Percentiles rank a stretch among this genome's conserved stretches.
Evolutionary conservation across 2,797 vertebrate species (phyloP).

Genomic region (Chelon labrosus): DNA sequence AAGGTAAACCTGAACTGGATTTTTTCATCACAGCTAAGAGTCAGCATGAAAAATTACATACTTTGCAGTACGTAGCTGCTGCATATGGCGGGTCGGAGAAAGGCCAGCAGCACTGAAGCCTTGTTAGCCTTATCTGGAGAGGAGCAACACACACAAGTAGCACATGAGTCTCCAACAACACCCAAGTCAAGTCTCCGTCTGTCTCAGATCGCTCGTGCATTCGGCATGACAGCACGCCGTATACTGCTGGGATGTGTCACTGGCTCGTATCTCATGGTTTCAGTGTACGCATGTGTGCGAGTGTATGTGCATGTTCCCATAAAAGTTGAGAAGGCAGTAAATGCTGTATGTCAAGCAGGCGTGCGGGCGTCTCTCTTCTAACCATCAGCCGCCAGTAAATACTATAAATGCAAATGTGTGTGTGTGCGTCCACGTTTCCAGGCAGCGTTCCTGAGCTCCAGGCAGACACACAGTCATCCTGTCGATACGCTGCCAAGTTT

Average conservation of each 20-base stretch:
- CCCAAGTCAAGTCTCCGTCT: slow-evolving; percentile 37
- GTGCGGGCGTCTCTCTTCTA: slow-evolving; percentile 39
- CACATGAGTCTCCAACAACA: slow-evolving; percentile 33
- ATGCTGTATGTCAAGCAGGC: slow-evolving; percentile 43
- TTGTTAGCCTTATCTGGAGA: slow-evolving; percentile 54
- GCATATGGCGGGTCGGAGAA: slow-evolving; percentile 39
- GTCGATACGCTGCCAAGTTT: slow-evolving; percentile 53
- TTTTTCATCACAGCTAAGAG: slow-evolving; percentile 22
- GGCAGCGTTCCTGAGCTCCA: slow-evolving; percentile 57
- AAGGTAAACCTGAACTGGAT: slow-evolving; percentile 15
- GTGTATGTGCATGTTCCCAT: slow-evolving; percentile 37
- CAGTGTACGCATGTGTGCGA: slow-evolving; percentile 24
- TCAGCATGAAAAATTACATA: slow-evolving; percentile 25
- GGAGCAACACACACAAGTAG: slow-evolving; percentile 24
- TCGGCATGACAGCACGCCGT: slow-evolving; percentile 57
- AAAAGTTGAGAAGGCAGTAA: slow-evolving; percentile 61
- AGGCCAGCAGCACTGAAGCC: slow-evolving; percentile 23
- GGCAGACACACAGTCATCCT: slow-evolving; percentile 75
- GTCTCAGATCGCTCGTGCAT: slow-evolving; percentile 46
- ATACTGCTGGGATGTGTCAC: slow-evolving; percentile 58
- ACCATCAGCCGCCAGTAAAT: slow-evolving; percentile 55
- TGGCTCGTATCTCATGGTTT: slow-evolving; percentile 48
- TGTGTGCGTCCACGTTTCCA: slow-evolving; percentile 67
- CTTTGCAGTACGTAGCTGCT: slow-evolving; percentile 31
- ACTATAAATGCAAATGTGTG: slow-evolving; percentile 54